Evolutionary conservation across 2,888 invertebrate species (phyloP), one percentile per base, ranked within the genome.

Genomic region (Cerceris rybyensis): DNA sequence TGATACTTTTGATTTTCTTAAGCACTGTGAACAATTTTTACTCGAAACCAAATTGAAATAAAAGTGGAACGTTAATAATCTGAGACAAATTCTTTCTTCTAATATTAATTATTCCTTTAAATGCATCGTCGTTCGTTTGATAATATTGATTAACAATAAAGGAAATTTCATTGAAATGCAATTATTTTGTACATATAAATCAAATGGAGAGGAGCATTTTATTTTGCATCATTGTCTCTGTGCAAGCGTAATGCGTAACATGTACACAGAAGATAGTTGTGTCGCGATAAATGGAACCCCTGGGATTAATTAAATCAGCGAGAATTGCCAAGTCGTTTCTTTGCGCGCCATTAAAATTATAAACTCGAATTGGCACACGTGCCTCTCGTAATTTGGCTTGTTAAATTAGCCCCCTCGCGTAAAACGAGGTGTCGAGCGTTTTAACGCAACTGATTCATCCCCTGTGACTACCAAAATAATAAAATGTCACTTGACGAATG

Each of bases 301-400:
- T 76, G 88, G 88, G 88, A 81, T 87, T 83, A 85, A 87, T 88
- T 81, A 84, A 84, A 86, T 85, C 86, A 82, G 59, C 63, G 66
- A 55, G 76, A 81, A 79, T 72, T 60, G 70, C 63, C 67, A 43
- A 28, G 59, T 68, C 71, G 50, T 72, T 74, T 79, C 76, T 74
- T 64, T 69, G 68, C 78, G 57, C 65, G 70, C 73, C 86, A 85
- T 88, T 86, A 88, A 88, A 88, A 88, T 88, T 88, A 88, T 81
- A 88, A 81, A 85, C 83, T 82, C 84, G 80, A 88, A 86, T 87
- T 85, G 79, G 80, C 84, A 69, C 87, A 88, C 86, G 87, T 85
- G 86, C 82, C 87, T 72, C 70, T 67, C 68, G 74, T 85, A 77
- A 81, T 85, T 79, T 74, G 73, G 59, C 77, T 75, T 60, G 78